phyloP scores from a whole-genome alignment of 1,140 invertebrate genomes.

The Drosophila parabipectinata region DNA sequence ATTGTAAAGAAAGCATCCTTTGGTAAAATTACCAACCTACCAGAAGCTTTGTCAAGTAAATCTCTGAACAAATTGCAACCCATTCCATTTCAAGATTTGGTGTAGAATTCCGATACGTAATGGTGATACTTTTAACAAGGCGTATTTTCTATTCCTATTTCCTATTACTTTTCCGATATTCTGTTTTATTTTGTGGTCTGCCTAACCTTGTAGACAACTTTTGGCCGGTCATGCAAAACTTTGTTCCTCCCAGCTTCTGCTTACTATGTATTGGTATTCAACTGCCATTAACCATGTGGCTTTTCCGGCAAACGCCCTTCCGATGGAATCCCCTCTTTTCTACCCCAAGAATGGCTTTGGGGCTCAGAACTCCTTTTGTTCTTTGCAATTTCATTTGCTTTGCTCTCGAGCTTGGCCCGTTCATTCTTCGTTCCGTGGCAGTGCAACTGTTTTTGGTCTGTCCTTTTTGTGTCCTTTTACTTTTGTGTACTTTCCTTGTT shows the following conservation, averaged over 20 bases:
- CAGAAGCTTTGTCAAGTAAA: conserved; percentile 14
- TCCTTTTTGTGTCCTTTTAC: conserved; percentile 23
- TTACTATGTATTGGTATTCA: conserved; percentile 40
- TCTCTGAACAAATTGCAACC: conserved; percentile 11
- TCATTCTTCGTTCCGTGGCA: conserved; percentile 7
- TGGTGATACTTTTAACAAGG: not conserved
- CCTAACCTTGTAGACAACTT: conserved; percentile 26
- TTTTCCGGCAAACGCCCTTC: conserved; percentile 5
- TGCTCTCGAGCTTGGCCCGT: conserved; percentile 26
- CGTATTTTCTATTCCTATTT: not conserved
- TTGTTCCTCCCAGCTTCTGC: conserved; percentile 39
- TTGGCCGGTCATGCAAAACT: conserved; percentile 3
- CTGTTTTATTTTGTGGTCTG: not conserved
- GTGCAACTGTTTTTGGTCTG: conserved; percentile 25
- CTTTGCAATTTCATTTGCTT: conserved; percentile 65
- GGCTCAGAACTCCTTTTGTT: conserved; percentile 57
- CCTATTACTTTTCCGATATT: not conserved
- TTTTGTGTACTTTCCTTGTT: conserved; percentile 59
- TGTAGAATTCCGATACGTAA: not conserved
- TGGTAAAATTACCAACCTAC: conserved; percentile 29
- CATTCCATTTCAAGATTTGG: not conserved
- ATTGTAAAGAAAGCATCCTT: conserved; percentile 14
- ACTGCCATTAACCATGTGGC: conserved; percentile 67
- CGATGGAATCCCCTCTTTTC: not conserved
- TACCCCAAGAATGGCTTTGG: conserved; percentile 13